Percentiles rank a stretch among this genome's conserved stretches.
These are phyloP conservation scores for Phenacoccus solenopsis DNA, from an alignment of 1,140 invertebrate genomes.

Conservation along the genomic window DNA sequence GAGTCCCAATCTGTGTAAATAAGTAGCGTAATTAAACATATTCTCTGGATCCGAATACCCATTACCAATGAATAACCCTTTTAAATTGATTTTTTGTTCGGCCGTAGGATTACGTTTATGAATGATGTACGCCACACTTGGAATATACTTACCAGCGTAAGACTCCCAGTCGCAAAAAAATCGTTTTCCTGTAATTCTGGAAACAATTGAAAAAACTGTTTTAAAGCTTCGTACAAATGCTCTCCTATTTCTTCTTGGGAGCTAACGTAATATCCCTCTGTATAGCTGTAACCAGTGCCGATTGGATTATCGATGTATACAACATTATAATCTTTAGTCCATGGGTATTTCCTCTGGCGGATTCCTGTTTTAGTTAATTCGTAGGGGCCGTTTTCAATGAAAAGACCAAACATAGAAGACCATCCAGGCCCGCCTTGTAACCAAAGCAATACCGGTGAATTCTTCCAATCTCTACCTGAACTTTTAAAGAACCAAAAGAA, in stretches of 20 bases:
- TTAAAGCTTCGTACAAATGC: conserved; percentile 18
- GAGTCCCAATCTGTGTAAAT: conserved; percentile 62
- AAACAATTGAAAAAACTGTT: conserved; percentile 58
- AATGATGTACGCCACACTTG: conserved; percentile 61
- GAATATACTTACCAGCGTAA: conserved; percentile 74
- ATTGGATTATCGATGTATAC: conserved; percentile 64
- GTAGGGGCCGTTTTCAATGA: conserved; percentile 51
- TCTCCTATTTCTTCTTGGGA: conserved; percentile 43
- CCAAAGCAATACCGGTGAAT: conserved; percentile 52
- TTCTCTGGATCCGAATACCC: conserved; percentile 66
- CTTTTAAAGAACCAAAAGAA: conserved; percentile 69
- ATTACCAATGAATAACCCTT: conserved; percentile 69
- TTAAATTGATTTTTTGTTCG: conserved; percentile 45
- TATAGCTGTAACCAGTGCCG: conserved; percentile 47
- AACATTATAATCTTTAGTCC: conserved; percentile 22
- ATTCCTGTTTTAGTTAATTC: conserved; percentile 39
- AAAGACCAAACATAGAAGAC: conserved; percentile 53
- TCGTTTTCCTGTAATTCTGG: conserved; percentile 47
- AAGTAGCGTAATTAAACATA: conserved; percentile 65
- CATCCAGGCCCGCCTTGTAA: conserved; percentile 63
- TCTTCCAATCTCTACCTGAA: neutral
- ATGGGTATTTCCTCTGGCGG: conserved; percentile 20
- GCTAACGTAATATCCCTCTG: conserved; percentile 46
- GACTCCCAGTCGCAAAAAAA: conserved; percentile 77
- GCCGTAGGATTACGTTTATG: conserved; percentile 50